Evolutionary conservation across 2,888 invertebrate species (phyloP), one percentile per base, ranked within the genome.

Genomic region (Cephalotes varians): DNA sequence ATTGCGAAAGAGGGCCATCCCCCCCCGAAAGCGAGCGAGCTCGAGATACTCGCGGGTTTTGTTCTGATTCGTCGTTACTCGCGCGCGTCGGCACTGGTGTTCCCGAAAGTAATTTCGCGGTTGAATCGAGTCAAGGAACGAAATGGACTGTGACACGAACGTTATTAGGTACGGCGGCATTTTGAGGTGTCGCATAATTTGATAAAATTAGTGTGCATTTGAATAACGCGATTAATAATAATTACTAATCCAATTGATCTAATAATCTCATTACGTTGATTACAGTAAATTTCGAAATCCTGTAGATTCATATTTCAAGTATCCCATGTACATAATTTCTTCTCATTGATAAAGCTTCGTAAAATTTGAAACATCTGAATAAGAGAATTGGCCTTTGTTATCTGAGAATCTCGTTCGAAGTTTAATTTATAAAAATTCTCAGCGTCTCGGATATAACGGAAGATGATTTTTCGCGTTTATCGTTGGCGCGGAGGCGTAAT

Each of bases 11-110:
- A 76, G 80, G 69, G 76, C 73, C 47, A 72, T 49, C 34, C 31
- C 64, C 31, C 64, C 47, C 12, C 73, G 71, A 69, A 73, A 73
- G 31, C 40, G 47, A 54, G 49, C 67, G 69, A 74, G 85, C 69
- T 72, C 83, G 84, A 64, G 85, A 85, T 82, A 82, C 64, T 44
- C 73, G 74, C 81, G 71, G 62, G 73, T 81, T 69, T 84, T 82
- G 81, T 80, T 80, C 82, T 67, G 74, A 82, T 72, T 81, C 60
- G 67, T 49, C 65, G 77, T 49, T 60, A 47, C 47, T 60, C 58
- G 49, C 49, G 37, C 65, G 12, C 25, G 25, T 56, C 31, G 10
- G 31, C 44, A 21, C 18, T 21, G 69, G 31, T 34, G 69, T 69
- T 62, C 34, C 49, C 65, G 64, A 54, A 64, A 65, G 54, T 81